Evolutionary conservation across 2,113 vertebrate species (phyloP).

Genomic region (Neopipo cinnamomea): DNA sequence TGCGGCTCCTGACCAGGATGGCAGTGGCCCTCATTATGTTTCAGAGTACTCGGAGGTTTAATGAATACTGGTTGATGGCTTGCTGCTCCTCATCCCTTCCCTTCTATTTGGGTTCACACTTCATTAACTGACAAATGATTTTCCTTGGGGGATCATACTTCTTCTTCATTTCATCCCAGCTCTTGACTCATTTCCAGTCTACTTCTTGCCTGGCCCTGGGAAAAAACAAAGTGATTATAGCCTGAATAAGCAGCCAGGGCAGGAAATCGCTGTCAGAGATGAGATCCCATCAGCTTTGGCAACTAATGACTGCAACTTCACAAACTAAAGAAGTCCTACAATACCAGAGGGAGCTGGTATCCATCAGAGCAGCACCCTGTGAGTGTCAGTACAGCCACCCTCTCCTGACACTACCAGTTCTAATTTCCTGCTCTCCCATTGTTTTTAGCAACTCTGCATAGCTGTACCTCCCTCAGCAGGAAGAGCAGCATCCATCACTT

Average conservation of each 20-base stretch:
- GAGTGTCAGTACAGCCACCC: background rate
- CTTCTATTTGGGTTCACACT: conserved; percentile 3
- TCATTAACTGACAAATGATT: conserved; percentile 30
- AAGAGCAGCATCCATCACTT: background rate
- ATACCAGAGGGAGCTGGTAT: background rate
- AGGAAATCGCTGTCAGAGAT: background rate
- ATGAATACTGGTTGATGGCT: background rate
- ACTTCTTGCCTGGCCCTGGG: background rate
- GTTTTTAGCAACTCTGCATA: background rate
- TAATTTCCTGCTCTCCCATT: background rate
- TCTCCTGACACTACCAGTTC: background rate
- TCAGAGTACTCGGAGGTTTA: background rate
- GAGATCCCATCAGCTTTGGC: background rate
- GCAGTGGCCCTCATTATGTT: background rate
- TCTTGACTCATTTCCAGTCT: background rate
- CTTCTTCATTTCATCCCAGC: background rate
- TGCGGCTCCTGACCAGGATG: background rate
- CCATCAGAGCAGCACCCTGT: background rate
- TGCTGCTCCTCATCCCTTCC: background rate
- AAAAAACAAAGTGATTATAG: background rate
- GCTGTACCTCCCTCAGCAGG: background rate
- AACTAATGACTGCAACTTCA: background rate
- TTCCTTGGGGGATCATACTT: background rate
- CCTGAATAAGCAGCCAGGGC: background rate
- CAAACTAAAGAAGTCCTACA: background rate